Evolutionary conservation across 2,797 vertebrate genomes (phyloP).

Genomic region (Macroramphosus scolopax): DNA sequence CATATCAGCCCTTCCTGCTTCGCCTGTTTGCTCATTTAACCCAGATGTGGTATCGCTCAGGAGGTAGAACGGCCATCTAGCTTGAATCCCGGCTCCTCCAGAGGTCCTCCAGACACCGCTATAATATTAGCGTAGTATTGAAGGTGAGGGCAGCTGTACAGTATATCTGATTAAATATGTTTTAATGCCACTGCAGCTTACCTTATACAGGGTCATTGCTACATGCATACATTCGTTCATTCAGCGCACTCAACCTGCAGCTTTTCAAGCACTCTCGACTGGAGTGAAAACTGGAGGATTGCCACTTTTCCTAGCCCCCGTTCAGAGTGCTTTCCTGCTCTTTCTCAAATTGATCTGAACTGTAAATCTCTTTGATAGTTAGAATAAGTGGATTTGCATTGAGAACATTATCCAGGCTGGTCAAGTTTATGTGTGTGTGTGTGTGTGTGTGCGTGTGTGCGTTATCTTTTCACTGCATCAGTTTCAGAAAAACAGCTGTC

Average conservation of each 20-base stretch:
- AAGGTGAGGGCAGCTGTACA: no score
- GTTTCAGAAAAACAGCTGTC: slow-evolving; percentile 18
- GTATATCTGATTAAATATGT: no score
- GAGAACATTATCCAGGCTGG: slow-evolving; percentile 29
- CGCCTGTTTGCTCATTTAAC: no score
- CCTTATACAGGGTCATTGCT: slow-evolving; percentile 1
- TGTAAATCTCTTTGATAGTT: slow-evolving; percentile 36
- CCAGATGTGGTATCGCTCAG: no score
- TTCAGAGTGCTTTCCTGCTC: slow-evolving; percentile 29
- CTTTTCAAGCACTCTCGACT: slow-evolving; percentile 9
- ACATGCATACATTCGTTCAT: slow-evolving; percentile 14
- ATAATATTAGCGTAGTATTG: not conserved
- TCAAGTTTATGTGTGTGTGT: no score
- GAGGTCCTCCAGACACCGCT: no score
- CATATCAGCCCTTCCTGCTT: no score
- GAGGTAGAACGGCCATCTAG: no score
- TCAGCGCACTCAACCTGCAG: slow-evolving; percentile 10
- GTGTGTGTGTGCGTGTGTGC: no score
- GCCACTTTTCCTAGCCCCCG: slow-evolving; percentile 33
- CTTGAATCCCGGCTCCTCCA: no score
- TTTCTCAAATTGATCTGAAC: slow-evolving; percentile 21
- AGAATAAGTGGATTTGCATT: slow-evolving; percentile 32
- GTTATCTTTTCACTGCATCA: no score
- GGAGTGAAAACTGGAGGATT: slow-evolving; percentile 22
- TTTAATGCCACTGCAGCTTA: no score